These are phyloP conservation scores for Saimiri boliviensis DNA, from an alignment of 2,113 vertebrate species.

Conservation along the genomic window DNA sequence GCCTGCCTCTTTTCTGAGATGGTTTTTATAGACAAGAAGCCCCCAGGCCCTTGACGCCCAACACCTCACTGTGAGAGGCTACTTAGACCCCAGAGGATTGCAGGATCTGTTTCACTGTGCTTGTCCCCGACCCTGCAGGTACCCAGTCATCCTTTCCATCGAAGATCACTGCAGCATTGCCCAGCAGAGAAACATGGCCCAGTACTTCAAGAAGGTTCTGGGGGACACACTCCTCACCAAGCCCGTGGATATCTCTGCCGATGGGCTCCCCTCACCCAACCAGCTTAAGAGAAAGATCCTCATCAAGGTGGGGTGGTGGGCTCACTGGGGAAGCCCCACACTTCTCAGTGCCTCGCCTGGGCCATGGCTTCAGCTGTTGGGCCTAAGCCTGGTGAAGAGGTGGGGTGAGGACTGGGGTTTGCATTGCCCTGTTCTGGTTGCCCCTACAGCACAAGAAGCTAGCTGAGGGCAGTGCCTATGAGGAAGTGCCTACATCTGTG, in stretches of 20 bases:
- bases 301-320: conserved; percentile 90
- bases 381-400: not conserved
- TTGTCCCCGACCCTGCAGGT: conserved; percentile 80
- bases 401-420: not conserved
- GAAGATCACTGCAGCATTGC: conserved; percentile 99
- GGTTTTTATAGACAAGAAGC: not conserved
- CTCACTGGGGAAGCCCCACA: not conserved
- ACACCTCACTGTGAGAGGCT: not conserved
- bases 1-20: not conserved
- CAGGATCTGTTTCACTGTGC: not conserved
- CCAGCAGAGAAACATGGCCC: conserved; percentile 98
- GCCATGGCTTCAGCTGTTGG: accelerated
- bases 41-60: not conserved
- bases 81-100: not conserved
- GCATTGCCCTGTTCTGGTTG: not conserved
- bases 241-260: conserved; percentile 94
- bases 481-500: conserved; percentile 93
- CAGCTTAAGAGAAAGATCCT: conserved; percentile 98
- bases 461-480: conserved; percentile 97
- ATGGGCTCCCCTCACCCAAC: conserved; percentile 96
- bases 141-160: conserved; percentile 96
- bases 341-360: not conserved
- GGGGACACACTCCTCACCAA: conserved; percentile 97
- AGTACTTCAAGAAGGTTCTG: conserved; percentile 95
- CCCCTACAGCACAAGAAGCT: conserved; percentile 96